Conservation (phyloP, 2,888 invertebrate species). For the Calameuta idolon region DNA sequence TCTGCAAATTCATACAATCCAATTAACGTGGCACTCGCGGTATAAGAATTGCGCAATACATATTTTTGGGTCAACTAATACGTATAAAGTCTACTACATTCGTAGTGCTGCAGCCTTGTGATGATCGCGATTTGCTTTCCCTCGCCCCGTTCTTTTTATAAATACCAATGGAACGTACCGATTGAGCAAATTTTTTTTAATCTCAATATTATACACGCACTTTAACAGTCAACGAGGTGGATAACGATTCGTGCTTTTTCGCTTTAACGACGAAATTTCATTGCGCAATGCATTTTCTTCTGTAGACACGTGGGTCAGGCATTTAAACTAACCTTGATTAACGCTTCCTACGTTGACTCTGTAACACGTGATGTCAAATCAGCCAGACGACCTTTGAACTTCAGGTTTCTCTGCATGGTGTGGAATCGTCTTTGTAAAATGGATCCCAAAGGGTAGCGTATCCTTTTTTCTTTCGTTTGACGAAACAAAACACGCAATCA, state of each 20-base stretch:
- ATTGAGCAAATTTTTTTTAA: not conserved
- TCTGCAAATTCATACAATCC: too few species aligned
- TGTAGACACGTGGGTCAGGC: slow-evolving; percentile 10
- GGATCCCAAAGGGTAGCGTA: not conserved
- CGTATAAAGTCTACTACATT: not conserved
- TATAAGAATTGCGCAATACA: not conserved
- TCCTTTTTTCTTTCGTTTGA: not conserved
- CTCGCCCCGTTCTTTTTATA: not conserved
- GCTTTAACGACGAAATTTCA: too few species aligned
- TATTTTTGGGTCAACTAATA: not conserved
- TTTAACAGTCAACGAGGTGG: too few species aligned
- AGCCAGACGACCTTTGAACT: not conserved
- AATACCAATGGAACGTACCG: not conserved
- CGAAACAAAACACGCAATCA: not conserved
- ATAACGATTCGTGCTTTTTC: too few species aligned
- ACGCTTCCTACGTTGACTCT: slow-evolving; percentile 51
- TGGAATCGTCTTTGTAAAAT: not conserved
- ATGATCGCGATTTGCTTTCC: not conserved
- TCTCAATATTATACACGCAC: not conserved
- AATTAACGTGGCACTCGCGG: too few species aligned
- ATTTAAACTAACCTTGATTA: slow-evolving; percentile 51
- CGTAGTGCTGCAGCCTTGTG: not conserved
- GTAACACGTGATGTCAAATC: slow-evolving; percentile 36
- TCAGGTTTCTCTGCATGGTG: not conserved
- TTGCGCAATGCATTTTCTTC: not conserved